Percentiles rank a stretch among this genome's conserved stretches.
Conservation (phyloP, 1,140 invertebrate genomes). For the Plectrocnemia conspersa region DNA sequence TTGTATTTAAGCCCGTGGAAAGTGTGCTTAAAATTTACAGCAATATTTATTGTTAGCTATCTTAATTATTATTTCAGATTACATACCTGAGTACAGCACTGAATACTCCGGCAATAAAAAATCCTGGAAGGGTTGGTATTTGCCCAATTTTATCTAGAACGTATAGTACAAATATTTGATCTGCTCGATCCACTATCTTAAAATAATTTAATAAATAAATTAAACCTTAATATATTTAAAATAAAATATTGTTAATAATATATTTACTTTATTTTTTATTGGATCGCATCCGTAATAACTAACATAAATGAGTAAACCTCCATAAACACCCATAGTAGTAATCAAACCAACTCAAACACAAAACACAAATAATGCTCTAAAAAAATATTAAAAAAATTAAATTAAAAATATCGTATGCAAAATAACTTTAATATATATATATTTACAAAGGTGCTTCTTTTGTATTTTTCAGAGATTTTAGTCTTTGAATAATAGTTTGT, state of each 20-base stretch:
- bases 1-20: slow-evolving; percentile 67
- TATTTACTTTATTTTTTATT: slow-evolving; percentile 53
- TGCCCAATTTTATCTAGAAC: slow-evolving; percentile 53
- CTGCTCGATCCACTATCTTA: slow-evolving; percentile 29
- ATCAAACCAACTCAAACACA: slow-evolving; percentile 46
- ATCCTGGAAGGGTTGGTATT: slow-evolving; percentile 54
- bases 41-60: too few relatives aligned
- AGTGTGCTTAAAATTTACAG: slow-evolving; percentile 56
- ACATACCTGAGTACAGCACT: slow-evolving; percentile 60
- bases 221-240: background rate
- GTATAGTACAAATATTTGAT: slow-evolving; percentile 52
- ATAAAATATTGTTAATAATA: background rate
- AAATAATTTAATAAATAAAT: background rate
- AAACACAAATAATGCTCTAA: slow-evolving; percentile 22
- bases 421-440: slow-evolving; percentile 1
- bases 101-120: slow-evolving; percentile 63
- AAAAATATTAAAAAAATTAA: slow-evolving; percentile 36
- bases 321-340: slow-evolving; percentile 54
- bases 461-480: slow-evolving; percentile 53
- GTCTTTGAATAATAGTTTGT: slow-evolving; percentile 61
- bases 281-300: slow-evolving; percentile 71
- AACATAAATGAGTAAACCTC: slow-evolving; percentile 67
- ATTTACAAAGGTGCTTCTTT: slow-evolving; percentile 47
- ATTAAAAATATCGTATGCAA: background rate
- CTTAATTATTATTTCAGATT: too few relatives aligned